phyloP scores from a whole-genome alignment of 2,797 vertebrate genomes.

The Ambastaia sidthimunki region DNA sequence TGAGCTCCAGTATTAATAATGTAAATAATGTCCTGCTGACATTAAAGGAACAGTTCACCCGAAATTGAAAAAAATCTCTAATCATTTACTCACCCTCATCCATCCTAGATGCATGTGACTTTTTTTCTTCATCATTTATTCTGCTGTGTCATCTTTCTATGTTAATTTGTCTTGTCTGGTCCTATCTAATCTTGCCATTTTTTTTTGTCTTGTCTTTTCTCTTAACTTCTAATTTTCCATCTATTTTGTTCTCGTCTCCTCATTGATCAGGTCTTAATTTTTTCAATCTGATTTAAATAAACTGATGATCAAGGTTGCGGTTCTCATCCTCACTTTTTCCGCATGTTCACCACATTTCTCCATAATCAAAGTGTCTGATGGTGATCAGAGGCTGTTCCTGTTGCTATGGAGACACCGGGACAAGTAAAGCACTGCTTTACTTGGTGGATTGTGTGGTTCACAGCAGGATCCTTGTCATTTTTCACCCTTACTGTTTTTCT shows the following conservation, averaged over 20 bases:
- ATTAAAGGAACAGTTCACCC: too few species aligned
- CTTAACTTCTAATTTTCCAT: background rate
- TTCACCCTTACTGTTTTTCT: conserved; percentile 44
- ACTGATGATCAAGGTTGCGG: background rate
- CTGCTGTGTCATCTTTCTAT: background rate
- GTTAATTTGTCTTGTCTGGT: background rate
- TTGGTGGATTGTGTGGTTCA: conserved; percentile 59
- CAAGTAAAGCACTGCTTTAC: conserved; percentile 23
- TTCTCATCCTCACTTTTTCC: conserved; percentile 35
- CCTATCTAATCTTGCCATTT: conserved; percentile 3
- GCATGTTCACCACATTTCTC: conserved; percentile 20
- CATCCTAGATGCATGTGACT: too few species aligned
- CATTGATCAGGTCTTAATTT: background rate
- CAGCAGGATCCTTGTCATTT: conserved; percentile 58
- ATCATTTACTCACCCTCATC: too few species aligned
- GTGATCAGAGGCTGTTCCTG: conserved; percentile 66
- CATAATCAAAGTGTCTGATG: conserved; percentile 65
- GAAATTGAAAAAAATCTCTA: too few species aligned
- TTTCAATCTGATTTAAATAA: background rate
- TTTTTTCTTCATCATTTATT: too few species aligned
- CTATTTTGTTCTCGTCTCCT: background rate
- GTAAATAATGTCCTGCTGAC: too few species aligned
- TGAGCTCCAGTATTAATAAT: background rate
- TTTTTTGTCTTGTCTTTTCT: conserved; percentile 12
- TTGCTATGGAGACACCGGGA: conserved; percentile 72